Base-by-base conservation (phyloP, 2,113 vertebrate genomes). In the Lamprologus speciosus region DNA sequence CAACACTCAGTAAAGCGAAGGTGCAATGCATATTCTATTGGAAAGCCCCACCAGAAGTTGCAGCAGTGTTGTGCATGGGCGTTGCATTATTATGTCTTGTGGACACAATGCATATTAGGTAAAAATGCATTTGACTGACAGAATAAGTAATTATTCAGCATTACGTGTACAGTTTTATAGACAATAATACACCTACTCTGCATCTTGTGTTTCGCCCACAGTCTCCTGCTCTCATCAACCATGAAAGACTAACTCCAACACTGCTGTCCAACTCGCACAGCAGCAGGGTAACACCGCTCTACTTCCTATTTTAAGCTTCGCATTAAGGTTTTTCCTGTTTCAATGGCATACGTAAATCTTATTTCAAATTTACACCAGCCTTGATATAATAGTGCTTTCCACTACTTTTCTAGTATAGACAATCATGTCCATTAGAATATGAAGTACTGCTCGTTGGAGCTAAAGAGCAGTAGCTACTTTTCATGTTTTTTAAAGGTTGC, bases 251-350 rank as follows among this genome's bases (percentile, higher is more conserved):
- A 5, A 88, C 89, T 84, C 84, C 88, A 54, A 53, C 88, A 2
- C 33, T 90, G 3, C 92, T 85, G 81, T 80, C 80, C 26, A 88
- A 87, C 89, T 91, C 92, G 21, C 83, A 94, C 40, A 89, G 87
- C 93, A 90, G 75, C 82, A 93, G 95, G 96, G 96, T 97, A 90
- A 90, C 84, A 26, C 55, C 35, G 5, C 42, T 55, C 68, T 19
- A n/a, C 7, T 53, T 51, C 5, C 37, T 68, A 47, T 40, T 23
- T 57, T 42, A 16, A 54, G 31, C 35, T 50, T 60, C 54, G 3
- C 17, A 37, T 8, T 16, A 23, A 28, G 35, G 31, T 8, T 51
- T 65, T 51, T 40, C 63, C 28, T 50, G 11, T 65, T 58, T 75
- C 35, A 40, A 14, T 19, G 14, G 26, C 21, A 58, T 70, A 51